Evolutionary conservation across 1,140 invertebrate genomes (phyloP).

Genomic region (Drosophila athabasca): DNA sequence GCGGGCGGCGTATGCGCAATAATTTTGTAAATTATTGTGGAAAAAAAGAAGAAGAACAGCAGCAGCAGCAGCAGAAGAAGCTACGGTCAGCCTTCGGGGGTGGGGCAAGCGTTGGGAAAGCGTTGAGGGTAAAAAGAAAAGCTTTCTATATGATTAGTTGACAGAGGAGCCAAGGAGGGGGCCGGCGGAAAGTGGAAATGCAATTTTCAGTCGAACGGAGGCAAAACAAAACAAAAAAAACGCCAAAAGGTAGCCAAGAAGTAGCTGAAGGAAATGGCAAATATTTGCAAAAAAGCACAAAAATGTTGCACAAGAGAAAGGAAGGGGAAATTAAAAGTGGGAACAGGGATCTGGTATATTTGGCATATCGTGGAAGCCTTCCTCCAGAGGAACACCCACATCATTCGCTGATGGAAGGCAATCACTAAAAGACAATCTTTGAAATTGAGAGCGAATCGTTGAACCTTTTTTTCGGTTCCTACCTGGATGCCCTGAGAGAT

Average conservation of each 20-base stretch:
- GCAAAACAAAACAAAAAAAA: background rate
- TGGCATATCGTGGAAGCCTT: no score
- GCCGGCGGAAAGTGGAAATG: background rate
- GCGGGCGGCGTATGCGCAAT: constrained; percentile 67
- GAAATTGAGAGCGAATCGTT: no score
- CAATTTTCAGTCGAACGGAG: constrained; percentile 26
- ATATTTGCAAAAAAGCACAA: constrained; percentile 31
- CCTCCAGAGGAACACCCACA: no score
- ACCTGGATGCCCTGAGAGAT: no score
- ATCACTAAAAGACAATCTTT: no score
- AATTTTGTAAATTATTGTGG: constrained; percentile 71
- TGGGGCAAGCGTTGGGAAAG: background rate
- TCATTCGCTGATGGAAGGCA: no score
- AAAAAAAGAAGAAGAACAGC: constrained; percentile 31
- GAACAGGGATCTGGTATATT: no score
- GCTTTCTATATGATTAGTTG: constrained; percentile 79
- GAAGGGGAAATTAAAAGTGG: background rate
- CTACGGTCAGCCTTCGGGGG: background rate
- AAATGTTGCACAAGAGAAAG: constrained; percentile 12
- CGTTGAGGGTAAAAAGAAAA: background rate
- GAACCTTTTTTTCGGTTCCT: no score
- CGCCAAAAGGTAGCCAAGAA: constrained; percentile 14
- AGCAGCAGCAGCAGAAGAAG: background rate
- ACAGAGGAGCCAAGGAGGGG: constrained; percentile 35
- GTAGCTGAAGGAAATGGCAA: constrained; percentile 20